Base-by-base conservation (phyloP, 2,888 invertebrate species). In the Aleiodes leptofemur region DNA sequence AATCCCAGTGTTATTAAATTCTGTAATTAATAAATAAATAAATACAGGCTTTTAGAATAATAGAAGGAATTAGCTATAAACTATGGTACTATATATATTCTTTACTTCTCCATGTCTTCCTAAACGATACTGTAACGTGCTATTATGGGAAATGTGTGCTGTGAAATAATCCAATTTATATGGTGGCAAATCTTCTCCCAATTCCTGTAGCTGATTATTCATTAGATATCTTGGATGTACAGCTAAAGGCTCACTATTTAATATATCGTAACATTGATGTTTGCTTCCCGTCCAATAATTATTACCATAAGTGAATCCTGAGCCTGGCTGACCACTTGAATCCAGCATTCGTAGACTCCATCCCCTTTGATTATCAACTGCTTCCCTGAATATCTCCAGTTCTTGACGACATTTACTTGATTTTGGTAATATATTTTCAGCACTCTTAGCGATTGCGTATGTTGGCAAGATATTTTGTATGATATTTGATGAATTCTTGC, bases 1-100 rank as follows among this genome's bases (percentile, higher is more conserved):
- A 61, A 14, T 61, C 61, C 61, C 61, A 61, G 16, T 13, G 61
- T 43, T n/a, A 61, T 61, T 34, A 61, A 14, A 43, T 61, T 14
- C 61, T 61, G 43, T 14, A 34, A 61, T 43, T 34, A 61, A 61
- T 14, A 51, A 51, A 51, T 14, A 51, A 51, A 8, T 51, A 51
- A 51, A 8, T 51, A 51, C 51, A n/a, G 51, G 8, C n/a, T 51
- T n/a, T 51, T 51, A 14, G 11, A 51, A 14, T n/a, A 9, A 13
- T n/a, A 51, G 23, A 23, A 23, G 2, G 23, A 23, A 23, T 23
- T 23, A 23, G 23, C 1, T 23, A 23, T 23, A 23, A 23, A 23
- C 23, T 23, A 23, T 23, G 23, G 23, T 23, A 23, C 23, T 23
- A 23, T 23, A 51, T 51, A 9, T 6, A 13, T 51, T 9, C 51